A percentile compares a stretch with the other conserved stretches of the same genome.
Conservation (phyloP, 1,140 invertebrate species). For the Diachasma alloeum region DNA sequence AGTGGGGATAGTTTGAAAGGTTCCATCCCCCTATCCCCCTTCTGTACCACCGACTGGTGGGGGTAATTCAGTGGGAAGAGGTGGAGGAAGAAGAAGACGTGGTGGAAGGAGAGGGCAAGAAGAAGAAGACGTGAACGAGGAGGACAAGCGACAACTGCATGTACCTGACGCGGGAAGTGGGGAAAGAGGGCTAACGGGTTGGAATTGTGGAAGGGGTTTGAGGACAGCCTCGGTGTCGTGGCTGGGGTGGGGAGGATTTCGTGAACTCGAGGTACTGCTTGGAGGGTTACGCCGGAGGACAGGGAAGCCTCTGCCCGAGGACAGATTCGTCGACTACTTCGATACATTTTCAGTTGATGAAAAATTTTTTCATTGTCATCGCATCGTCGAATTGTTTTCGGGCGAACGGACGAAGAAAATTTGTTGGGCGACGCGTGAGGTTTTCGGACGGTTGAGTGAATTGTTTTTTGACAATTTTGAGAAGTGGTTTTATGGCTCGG, state of each 20-base stretch:
- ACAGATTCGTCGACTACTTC: constrained; percentile 31
- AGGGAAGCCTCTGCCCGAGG: constrained; percentile 48
- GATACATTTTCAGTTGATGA: too few species aligned
- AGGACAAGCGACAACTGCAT: background rate
- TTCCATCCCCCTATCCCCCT: constrained; percentile 25
- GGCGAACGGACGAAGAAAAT: too few species aligned
- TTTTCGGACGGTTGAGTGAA: background rate
- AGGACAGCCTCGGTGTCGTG: background rate
- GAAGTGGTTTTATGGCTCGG: constrained; percentile 46
- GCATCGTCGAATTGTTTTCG: too few species aligned
- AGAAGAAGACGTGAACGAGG: constrained; percentile 30
- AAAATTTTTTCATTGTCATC: too few species aligned
- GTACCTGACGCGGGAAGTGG: background rate
- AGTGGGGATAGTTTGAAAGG: constrained; percentile 33
- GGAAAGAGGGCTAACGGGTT: background rate
- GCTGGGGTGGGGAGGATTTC: constrained; percentile 7
- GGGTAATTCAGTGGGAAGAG: background rate
- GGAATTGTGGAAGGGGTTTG: background rate
- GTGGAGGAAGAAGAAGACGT: constrained; percentile 6
- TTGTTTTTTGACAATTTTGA: background rate
- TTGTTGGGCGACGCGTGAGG: too few species aligned
- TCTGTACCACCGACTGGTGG: constrained; percentile 22
- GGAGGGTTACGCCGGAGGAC: constrained; percentile 36
- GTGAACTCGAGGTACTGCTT: background rate
- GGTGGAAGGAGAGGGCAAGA: background rate